Conservation (phyloP, 2,113 vertebrate species). For the Pontoporia blainvillei region DNA sequence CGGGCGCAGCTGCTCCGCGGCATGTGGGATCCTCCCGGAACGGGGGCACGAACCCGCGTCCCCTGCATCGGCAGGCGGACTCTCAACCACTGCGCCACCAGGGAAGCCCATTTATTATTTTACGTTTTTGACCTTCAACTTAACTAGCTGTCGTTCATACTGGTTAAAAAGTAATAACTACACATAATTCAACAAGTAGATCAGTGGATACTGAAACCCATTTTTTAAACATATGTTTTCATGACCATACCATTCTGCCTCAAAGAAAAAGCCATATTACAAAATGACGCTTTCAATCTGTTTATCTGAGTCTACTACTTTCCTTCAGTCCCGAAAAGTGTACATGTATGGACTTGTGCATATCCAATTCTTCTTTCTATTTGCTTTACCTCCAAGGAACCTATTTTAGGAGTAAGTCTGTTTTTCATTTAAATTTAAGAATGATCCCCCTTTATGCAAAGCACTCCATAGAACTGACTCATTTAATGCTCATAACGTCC, state of each 20-base stretch:
- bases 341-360: not conserved
- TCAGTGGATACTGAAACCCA: not conserved
- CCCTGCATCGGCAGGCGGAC: no score
- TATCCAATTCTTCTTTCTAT: not conserved
- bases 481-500: not conserved
- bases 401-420: not conserved
- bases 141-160: not conserved
- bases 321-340: not conserved
- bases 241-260: not conserved
- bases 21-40: no score
- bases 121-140: not conserved
- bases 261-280: not conserved
- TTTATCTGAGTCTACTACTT: not conserved
- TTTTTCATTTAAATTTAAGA: not conserved
- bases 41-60: no score
- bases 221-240: not conserved
- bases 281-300: not conserved
- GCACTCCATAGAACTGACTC: not conserved
- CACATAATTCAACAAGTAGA: not conserved
- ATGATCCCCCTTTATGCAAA: not conserved
- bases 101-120: not conserved
- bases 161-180: not conserved
- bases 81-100: no score
- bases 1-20: no score
- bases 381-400: not conserved